Base-by-base conservation (phyloP, 2,797 vertebrate genomes). In the Acanthurus tractus region DNA sequence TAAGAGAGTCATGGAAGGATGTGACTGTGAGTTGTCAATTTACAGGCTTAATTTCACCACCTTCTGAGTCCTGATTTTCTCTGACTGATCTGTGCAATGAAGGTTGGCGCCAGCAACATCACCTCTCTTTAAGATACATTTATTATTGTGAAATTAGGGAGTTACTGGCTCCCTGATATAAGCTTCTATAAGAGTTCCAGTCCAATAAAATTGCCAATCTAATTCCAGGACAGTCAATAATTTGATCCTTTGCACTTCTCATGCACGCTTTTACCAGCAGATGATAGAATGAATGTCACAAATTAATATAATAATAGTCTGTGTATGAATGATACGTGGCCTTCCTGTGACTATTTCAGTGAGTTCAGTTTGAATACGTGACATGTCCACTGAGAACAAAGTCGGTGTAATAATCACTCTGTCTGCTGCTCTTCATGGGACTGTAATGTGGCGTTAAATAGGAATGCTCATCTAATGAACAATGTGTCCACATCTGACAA, bases 361-460 rank as follows among this genome's bases (percentile, higher is more conserved):
- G 23, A 78, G 67, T 66, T 79, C 29, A 34, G 77, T 76, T 81
- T 20, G 76, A 82, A 78, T 70, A 86, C 82, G 81, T 8, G 67
- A 79, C 80, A 82, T 63, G 78, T 86, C 80, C 66, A 73, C 74
- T n/a, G 76, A 82, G 86, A 89, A 82, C 82, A 89, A 79, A 92
- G 87, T 83, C 74, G 65, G 63, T 67, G 78, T 81, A 87, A 87
- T 89, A 93, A 92, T 91, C 74, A 56, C 86, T 77, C 80, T 63
- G 87, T 87, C 75, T 82, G 73, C 54, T 15, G 50, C 79, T 86
- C 74, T 87, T 92, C 78, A 78, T 77, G 69, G 82, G 77, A 79
- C 84, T 85, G 79, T 93, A 94, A 94, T 93, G 92, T 91, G 89
- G 91, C 87, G 90, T 94, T 93, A 93, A 94, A 93, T 93, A 88